These are phyloP conservation scores for Nasalis larvatus DNA, from an alignment of 2,113 vertebrate genomes.

Conservation along the genomic window DNA sequence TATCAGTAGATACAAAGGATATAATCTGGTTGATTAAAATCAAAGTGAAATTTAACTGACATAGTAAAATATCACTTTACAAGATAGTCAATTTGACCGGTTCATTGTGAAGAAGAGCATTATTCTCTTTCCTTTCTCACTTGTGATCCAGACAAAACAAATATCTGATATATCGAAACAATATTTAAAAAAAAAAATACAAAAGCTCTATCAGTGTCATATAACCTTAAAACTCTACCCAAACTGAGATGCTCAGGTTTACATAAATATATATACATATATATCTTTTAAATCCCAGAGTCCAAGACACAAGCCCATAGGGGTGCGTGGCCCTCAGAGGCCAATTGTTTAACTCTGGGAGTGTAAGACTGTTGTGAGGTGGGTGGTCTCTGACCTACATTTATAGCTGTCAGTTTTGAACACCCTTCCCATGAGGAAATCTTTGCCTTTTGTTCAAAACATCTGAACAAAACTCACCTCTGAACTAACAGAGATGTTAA, in stretches of 20 bases:
- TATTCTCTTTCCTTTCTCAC: background rate
- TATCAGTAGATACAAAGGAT: background rate
- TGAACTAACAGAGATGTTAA: conserved; percentile 68
- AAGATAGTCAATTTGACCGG: background rate
- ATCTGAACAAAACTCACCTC: conserved; percentile 68
- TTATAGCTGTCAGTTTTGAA: conserved; percentile 36
- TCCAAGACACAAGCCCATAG: conserved; percentile 38
- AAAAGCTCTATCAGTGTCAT: conserved; percentile 42
- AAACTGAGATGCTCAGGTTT: conserved; percentile 53
- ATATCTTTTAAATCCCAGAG: conserved; percentile 30
- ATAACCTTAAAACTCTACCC: conserved; percentile 55
- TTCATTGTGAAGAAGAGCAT: background rate
- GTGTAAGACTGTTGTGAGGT: background rate
- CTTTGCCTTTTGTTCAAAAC: conserved; percentile 53
- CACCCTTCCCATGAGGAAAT: conserved; percentile 53
- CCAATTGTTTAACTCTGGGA: background rate
- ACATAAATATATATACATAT: conserved; percentile 46
- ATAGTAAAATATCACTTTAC: conserved; percentile 28
- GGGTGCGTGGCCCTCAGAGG: background rate
- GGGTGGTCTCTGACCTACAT: conserved; percentile 40
- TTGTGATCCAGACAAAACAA: conserved; percentile 34
- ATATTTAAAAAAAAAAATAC: conserved; percentile 29
- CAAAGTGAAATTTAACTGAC: background rate
- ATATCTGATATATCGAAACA: background rate
- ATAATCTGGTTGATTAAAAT: background rate